Base-by-base conservation (phyloP, 2,797 vertebrate species). In the Protonibea diacanthus region DNA sequence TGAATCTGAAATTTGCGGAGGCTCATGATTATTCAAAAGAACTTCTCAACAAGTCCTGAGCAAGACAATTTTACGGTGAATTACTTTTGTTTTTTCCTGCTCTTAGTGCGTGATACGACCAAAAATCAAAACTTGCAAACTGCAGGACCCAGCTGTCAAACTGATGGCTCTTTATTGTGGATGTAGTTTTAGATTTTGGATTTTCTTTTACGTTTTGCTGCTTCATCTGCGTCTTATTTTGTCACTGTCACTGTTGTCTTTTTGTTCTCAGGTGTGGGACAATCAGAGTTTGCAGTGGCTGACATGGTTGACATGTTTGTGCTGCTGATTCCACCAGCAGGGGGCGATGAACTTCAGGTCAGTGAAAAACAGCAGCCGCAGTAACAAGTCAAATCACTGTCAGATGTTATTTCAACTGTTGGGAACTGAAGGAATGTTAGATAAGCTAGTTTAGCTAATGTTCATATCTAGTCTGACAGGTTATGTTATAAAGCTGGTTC, bases 261-360 rank as follows among this genome's bases (percentile, higher is more conserved):
- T 62, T 40, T 72, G 29, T 53, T 76, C 29, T 0, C 80, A 93
- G 93, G 91, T 88, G 98, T 99, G 83, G 98, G 98, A 14, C 98
- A 99, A 88, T 99, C 98, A 0, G 98, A 99, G 90, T 99, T 98
- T 93, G 98, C 98, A 2, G 98, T 99, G 73, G 98, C 98, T 17
- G 97, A 99, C 86, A 99, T 99, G 98, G 98, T 99, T 44, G 98
- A 99, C 91, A 98, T 99, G 97, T 99, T 99, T 94, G 94, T 99
- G 86, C 90, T 99, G 60, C 93, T 99, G 51, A 96, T 99, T 84
- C 98, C 98, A 62, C 98, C 98, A 94, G 98, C 97, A 56, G 98
- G 98, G 94, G 98, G 98, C 91, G 98, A 99, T 83, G 98, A 99
- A 89, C 94, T 99, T 73, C 98, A 99, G 97, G 98, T 99, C 92